A percentile compares a stretch with the other conserved stretches of the same genome.
phyloP scores from a whole-genome alignment of 2,888 invertebrate species.

The Brachycybe producta region DNA sequence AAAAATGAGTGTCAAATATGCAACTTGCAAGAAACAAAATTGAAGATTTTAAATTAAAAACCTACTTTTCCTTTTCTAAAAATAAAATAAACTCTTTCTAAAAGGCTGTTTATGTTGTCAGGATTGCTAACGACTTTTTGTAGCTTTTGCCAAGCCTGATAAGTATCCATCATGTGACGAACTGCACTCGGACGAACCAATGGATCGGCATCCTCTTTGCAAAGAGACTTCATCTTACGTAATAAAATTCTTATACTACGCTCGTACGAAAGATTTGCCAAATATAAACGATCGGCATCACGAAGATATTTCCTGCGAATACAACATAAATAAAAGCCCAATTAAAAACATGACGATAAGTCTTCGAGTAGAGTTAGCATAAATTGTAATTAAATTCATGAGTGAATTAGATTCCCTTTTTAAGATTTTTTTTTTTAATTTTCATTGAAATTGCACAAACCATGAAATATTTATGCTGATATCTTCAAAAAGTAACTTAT shows the following conservation, averaged over 20 bases:
- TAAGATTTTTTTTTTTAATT: too few relatives aligned
- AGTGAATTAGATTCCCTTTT: too few relatives aligned
- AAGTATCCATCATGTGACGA: conserved; percentile 22
- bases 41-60: too few relatives aligned
- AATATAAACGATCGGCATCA: conserved; percentile 17
- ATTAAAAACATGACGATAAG: too few relatives aligned
- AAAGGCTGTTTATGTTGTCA: conserved; percentile 27
- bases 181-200: conserved; percentile 4
- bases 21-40: too few relatives aligned
- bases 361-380: too few relatives aligned
- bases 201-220: conserved; percentile 4
- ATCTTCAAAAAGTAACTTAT: too few relatives aligned
- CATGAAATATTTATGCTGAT: too few relatives aligned
- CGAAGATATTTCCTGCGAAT: conserved; percentile 17
- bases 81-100: conserved; percentile 27
- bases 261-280: conserved; percentile 14
- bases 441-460: too few relatives aligned
- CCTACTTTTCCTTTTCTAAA: conserved; percentile 10
- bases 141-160: conserved; percentile 22
- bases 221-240: conserved; percentile 16
- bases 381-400: too few relatives aligned
- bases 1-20: too few relatives aligned
- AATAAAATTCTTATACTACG: conserved; percentile 11
- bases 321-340: too few relatives aligned
- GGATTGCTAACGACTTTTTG: conserved; percentile 20